Conservation (phyloP, 2,888 invertebrate genomes). For the Drosophila nr. perissopoda region DNA sequence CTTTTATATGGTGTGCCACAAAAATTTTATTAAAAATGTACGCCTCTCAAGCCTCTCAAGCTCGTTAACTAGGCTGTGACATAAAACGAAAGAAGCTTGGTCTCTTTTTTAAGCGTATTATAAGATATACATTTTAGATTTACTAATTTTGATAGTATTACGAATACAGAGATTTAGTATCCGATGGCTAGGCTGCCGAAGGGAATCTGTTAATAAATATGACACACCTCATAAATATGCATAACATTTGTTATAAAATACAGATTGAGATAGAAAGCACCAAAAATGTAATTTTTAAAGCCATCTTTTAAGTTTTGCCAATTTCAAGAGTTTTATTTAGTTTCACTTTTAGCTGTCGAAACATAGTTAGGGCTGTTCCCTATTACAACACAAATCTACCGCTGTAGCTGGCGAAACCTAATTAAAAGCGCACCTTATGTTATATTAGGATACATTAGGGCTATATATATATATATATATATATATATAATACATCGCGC, state of each 20-base stretch:
- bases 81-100: background rate
- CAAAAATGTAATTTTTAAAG: background rate
- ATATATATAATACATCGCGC: background rate
- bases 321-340: background rate
- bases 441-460: background rate
- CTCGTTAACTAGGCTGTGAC: background rate
- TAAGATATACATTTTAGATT: background rate
- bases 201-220: background rate
- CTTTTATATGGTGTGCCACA: constrained; percentile 20
- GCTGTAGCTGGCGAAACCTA: background rate
- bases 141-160: background rate
- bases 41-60: too few relatives aligned
- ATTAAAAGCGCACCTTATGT: background rate
- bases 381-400: background rate
- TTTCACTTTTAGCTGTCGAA: background rate
- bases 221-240: background rate
- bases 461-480: background rate
- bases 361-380: background rate
- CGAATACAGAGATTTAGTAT: background rate
- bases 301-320: background rate
- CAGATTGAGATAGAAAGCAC: background rate
- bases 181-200: background rate
- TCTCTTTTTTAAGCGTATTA: background rate
- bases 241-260: background rate
- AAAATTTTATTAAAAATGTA: constrained; percentile 45